Base-by-base conservation (phyloP, 2,888 invertebrate genomes). In the Drosophila sordidula region DNA sequence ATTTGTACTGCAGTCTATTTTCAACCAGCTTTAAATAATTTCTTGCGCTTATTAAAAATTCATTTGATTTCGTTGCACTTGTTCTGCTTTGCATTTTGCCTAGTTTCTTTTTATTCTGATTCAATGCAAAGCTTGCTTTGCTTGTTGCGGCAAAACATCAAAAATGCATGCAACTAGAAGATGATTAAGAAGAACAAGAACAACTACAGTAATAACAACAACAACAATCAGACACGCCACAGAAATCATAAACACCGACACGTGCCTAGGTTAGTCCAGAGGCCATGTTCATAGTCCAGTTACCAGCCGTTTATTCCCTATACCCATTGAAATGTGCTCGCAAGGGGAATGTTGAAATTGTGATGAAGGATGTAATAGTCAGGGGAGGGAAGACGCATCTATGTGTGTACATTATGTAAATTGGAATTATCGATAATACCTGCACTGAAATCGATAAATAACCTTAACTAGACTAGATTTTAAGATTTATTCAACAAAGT, bases 181-280 rank as follows among this genome's bases (percentile, higher is more conserved):
- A 29, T 29, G 18, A 29, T 26, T 6, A 26, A 38, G 4, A 26
- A 11, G n/a, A 25, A 12, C 16, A 26, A 47, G 38, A 42, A 34
- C 26, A 36, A 22, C 6, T 8, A 8, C 8, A 29, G 8, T 29
- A 16, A 12, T 9, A 18, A 14, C 12, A 25, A 34, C 65, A 45
- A 36, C 18, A 44, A 26, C 3, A 25, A 38, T 11, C 36, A 46
- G 51, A 34, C 25, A 36, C 38, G 14, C 25, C 59, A 67, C 49
- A 62, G 51, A 80, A 72, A 79, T 79, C 83, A 85, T 87, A 79
- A 87, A 80, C 65, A 52, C 55, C 70, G 86, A 74, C 83, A 79
- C 83, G 88, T 87, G 83, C 88, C 87, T 65, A 62, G 70, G 71
- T 63, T 68, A 64, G 45, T 56, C 49, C 18, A 49, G 41, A 52